phyloP scores from a whole-genome alignment of 2,797 vertebrate genomes.

The Protonibea diacanthus region DNA sequence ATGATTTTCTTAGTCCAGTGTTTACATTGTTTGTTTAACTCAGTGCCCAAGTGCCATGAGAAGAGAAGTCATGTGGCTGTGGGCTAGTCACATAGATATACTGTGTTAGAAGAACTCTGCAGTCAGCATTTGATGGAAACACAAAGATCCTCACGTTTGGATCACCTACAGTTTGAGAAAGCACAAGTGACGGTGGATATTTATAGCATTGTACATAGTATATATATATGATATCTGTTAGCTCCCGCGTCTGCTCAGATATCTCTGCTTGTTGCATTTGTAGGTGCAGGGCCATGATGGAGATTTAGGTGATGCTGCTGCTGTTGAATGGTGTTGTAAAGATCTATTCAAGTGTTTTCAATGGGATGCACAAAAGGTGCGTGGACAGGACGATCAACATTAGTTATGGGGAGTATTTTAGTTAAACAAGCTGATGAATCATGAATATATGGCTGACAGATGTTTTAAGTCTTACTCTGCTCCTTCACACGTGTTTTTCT shows the following conservation, averaged over 20 bases:
- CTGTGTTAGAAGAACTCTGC: not conserved
- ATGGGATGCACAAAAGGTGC: constrained; percentile 6
- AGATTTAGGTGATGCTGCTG: constrained; percentile 20
- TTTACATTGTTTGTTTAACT: constrained; percentile 57
- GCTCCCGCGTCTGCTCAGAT: constrained; percentile 12
- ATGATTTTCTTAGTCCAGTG: constrained; percentile 36
- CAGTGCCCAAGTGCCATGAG: constrained; percentile 62
- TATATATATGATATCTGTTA: constrained; percentile 23
- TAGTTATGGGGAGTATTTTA: constrained; percentile 19
- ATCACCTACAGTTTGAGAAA: constrained; percentile 21
- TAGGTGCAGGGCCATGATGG: not conserved
- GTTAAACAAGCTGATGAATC: constrained; percentile 7
- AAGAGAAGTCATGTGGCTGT: constrained; percentile 34
- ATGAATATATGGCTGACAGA: constrained; percentile 10
- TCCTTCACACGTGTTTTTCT: not conserved
- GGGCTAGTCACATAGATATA: constrained; percentile 33
- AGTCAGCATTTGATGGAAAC: not conserved
- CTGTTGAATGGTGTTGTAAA: constrained; percentile 1
- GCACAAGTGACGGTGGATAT: constrained; percentile 35
- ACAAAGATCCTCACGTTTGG: constrained; percentile 10
- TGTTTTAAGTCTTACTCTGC: not conserved
- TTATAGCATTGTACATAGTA: constrained; percentile 33
- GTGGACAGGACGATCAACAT: constrained; percentile 8
- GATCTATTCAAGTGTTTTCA: constrained; percentile 12
- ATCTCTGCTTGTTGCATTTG: constrained; percentile 23